Base-by-base conservation (phyloP, 1,140 invertebrate species). In the Drosophila fuyamai region DNA sequence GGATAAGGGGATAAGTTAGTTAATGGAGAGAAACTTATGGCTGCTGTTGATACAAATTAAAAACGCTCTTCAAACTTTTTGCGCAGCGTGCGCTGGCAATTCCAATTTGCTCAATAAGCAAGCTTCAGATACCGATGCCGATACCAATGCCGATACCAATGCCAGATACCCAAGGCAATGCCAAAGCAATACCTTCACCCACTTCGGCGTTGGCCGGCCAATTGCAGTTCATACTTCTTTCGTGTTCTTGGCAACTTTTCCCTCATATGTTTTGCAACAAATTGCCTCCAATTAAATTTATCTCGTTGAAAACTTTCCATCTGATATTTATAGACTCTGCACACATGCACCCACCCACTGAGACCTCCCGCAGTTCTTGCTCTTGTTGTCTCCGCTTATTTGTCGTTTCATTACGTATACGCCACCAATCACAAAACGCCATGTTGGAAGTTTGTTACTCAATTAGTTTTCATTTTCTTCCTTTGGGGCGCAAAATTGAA, bases 221-320 rank as follows among this genome's bases (percentile, higher is more conserved):
- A 88, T 86, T 83, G 83, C 83, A 88, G 83, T 83, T 86, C 71
- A 88, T 88, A 83, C 81, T 88, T 89, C 63, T 83, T 78, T 72
- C 74, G 70, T 61, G 59, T 76, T 81, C 67, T 84, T 68, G 51
- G 47, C 57, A 84, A 89, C 68, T 81, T 90, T 90, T 81, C 83
- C 62, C 59, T 63, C 71, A 60, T 71, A 68, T 81, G 76, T 70
- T 84, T 91, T 68, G 83, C 81, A 77, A 81, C 89, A 91, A 91
- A 91, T 89, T 91, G 89, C 84, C 81, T 76, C 89, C 89, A 91
- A 91, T 91, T 91, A 91, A 91, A 91, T 91, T 91, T 91, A 91
- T 91, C 89, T 91, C 80, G 85, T 91, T 85, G 84, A 77, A 91
- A 91, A 91, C 65, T 91, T 91, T 91, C 79, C 73, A 91, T 91